A percentile compares a stretch with the other conserved stretches of the same genome.
phyloP scores from a whole-genome alignment of 2,888 invertebrate species.

The Hirtodrosophila alboralis region DNA sequence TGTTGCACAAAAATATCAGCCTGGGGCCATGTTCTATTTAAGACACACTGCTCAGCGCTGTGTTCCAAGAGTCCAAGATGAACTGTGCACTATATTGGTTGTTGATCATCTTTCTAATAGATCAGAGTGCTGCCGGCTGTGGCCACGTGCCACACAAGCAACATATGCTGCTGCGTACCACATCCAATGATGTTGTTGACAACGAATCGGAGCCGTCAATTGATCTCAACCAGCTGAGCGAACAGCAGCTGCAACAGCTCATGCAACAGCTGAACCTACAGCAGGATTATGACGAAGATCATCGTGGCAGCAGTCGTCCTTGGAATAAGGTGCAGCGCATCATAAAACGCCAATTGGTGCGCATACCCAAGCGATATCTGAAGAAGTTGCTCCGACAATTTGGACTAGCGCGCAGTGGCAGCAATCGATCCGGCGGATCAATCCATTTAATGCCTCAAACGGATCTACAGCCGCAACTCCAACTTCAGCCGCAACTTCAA shows the following conservation, averaged over 20 bases:
- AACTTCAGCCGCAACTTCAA: constrained; percentile 4
- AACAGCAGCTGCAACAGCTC: constrained; percentile 45
- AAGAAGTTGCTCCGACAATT: constrained; percentile 58
- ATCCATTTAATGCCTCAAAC: neutral
- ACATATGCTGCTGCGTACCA: constrained; percentile 35
- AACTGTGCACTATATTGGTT: constrained; percentile 6
- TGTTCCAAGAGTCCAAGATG: constrained; percentile 22
- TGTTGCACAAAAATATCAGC: constrained; percentile 1
- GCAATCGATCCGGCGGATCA: constrained; percentile 7
- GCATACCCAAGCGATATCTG: constrained; percentile 65
- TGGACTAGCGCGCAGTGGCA: constrained; percentile 55
- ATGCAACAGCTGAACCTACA: constrained; percentile 39
- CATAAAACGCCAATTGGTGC: constrained; percentile 61
- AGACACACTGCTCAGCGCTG: constrained; percentile 4
- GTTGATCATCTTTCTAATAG: constrained; percentile 14
- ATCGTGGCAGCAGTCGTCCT: constrained; percentile 61
- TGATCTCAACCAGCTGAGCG: constrained; percentile 56
- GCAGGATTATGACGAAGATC: constrained; percentile 32
- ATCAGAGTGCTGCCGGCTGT: constrained; percentile 12
- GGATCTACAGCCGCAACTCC: neutral
- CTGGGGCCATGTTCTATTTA: constrained; percentile 34
- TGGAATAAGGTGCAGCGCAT: constrained; percentile 70
- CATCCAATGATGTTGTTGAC: neutral
- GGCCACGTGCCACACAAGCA: constrained; percentile 4
- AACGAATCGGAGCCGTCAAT: constrained; percentile 16